Base-by-base conservation (phyloP, 23 tunicate genomes). In the Halocynthia roretzi region DNA sequence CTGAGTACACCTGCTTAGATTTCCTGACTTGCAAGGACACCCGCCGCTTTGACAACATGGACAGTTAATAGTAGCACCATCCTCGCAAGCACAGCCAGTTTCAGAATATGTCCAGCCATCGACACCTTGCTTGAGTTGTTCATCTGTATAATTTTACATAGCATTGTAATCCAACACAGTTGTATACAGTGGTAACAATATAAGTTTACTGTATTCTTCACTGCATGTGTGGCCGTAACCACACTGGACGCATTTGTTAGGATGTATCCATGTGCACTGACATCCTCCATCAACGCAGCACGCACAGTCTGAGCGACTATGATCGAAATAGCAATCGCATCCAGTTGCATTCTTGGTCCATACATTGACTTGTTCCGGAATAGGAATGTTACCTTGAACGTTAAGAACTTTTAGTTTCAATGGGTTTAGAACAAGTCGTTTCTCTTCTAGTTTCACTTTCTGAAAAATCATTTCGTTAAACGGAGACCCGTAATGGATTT, bases 251-350 rank as follows among this genome's bases (percentile, higher is more conserved):
- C 78, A 74, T 53, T 53, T 54, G 18, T 74, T 52, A 0, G 78
- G 78, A 74, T 74, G 55, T 14, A n/a, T 12, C 0, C 52, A 8
- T 21, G 23, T 64, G 23, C 78, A 74, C 55, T 74, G 78, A 53
- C 78, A 74, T 9, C 78, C 78, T 8, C 78, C 78, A 53, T 44
- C 9, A 15, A 54, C 78, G 23, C 78, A 74, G 78, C 78, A 74
- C 54, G 78, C 78, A 53, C 78, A 74, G 61, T 74, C 78, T 53
- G 54, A 31, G 44, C 44, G 63, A 17, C 21, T 18, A 8, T 15
- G 70, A 17, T 74, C 61, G 18, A 74, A 74, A 15, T 74, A 74
- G 23, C 78, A 74, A 15, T 54, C n/a, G 61, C 78, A 74, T 8
- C 78, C 78, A 53, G 48, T 15, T 15, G 65, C 44, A 54, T 63